phyloP scores from a whole-genome alignment of 2,888 invertebrate genomes.

The Vanessa cardui region DNA sequence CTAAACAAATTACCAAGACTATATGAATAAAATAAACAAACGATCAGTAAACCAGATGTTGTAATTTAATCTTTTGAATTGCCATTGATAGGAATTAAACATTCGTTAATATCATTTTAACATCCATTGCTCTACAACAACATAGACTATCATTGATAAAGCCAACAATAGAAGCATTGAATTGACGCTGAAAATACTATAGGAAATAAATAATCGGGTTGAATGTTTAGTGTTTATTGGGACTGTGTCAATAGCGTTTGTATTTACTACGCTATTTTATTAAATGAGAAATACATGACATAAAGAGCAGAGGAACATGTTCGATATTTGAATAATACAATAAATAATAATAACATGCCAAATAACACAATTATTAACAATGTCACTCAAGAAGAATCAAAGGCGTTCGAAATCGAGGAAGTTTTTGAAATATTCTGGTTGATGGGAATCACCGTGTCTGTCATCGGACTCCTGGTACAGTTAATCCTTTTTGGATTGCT shows the following conservation, averaged over 20 bases:
- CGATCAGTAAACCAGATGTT: background rate
- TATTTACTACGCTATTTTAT: conserved; percentile 34
- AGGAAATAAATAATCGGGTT: background rate
- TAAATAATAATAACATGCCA: conserved; percentile 5
- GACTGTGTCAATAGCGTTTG: background rate
- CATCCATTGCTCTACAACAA: background rate
- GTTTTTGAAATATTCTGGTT: conserved; percentile 48
- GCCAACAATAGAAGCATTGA: conserved; percentile 1
- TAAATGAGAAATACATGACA: background rate
- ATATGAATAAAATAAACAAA: conserved; percentile 7
- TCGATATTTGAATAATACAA: background rate
- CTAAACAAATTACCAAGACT: background rate
- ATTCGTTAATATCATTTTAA: conserved; percentile 1
- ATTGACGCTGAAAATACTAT: background rate
- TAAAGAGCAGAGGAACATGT: background rate
- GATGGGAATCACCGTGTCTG: conserved; percentile 53
- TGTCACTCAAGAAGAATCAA: too few relatives aligned
- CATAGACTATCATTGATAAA: background rate
- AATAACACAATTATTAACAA: background rate
- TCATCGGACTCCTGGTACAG: conserved; percentile 51
- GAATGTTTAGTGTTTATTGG: background rate
- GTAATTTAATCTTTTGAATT: conserved; percentile 8
- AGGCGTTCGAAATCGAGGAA: conserved; percentile 17
- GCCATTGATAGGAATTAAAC: conserved; percentile 6
- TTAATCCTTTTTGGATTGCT: conserved; percentile 46